Evolutionary conservation across 2,113 vertebrate genomes (phyloP).

Genomic region (Embiotoca jacksoni): DNA sequence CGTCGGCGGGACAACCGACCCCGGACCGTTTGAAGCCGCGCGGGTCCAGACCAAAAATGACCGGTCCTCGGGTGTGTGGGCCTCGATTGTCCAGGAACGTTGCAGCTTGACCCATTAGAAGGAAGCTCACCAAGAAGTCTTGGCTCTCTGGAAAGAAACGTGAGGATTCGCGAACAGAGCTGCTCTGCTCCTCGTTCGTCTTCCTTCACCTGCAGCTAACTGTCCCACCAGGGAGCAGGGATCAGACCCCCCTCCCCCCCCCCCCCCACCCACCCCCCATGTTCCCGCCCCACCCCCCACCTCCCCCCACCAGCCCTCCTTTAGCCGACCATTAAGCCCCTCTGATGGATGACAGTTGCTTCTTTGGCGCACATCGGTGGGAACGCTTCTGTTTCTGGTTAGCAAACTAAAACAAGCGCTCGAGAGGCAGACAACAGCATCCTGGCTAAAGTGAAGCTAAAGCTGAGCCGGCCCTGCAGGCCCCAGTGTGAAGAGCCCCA

Average conservation of each 20-base stretch:
- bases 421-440: slow-evolving; percentile 66
- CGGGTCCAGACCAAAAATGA: slow-evolving; percentile 26
- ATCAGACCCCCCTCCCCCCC: slow-evolving; percentile 62
- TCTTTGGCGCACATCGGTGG: slow-evolving; percentile 84
- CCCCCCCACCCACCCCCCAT: slow-evolving; percentile 45
- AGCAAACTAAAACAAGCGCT: slow-evolving; percentile 73
- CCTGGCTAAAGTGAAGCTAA: slow-evolving; percentile 72
- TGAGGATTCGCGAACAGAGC: slow-evolving; percentile 78
- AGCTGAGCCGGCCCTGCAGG: slow-evolving; percentile 63
- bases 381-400: slow-evolving; percentile 91
- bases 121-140: slow-evolving; percentile 16
- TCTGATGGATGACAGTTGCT: slow-evolving; percentile 85
- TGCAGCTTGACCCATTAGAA: neutral
- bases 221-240: slow-evolving; percentile 70
- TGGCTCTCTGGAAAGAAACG: slow-evolving; percentile 41
- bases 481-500: slow-evolving; percentile 35
- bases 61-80: slow-evolving; percentile 13
- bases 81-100: neutral
- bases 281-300: slow-evolving; percentile 6
- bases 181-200: slow-evolving; percentile 76
- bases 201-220: slow-evolving; percentile 77
- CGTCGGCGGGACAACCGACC: slow-evolving; percentile 32
- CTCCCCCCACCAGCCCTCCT: slow-evolving; percentile 32
- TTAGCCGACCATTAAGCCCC: slow-evolving; percentile 76
- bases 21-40: slow-evolving; percentile 2